A percentile compares a stretch with the other conserved stretches of the same genome.
Conservation (phyloP, 2,113 vertebrate species). For the Notiomystis cincta region DNA sequence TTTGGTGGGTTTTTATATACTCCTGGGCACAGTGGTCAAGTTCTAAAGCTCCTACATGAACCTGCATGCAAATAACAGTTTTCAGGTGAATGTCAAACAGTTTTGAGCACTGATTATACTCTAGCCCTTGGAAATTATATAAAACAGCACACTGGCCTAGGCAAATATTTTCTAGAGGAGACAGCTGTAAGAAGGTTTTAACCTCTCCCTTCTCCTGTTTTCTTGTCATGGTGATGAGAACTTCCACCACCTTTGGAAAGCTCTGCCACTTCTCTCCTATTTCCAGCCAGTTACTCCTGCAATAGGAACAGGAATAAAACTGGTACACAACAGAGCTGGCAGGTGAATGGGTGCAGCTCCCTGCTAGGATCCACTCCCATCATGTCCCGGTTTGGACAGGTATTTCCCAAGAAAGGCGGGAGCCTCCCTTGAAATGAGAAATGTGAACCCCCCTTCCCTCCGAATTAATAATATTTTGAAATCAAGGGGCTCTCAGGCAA, state of each 20-base stretch:
- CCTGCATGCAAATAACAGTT: neutral
- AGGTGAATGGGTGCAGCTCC: neutral
- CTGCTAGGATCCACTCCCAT: neutral
- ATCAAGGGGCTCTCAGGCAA: no score
- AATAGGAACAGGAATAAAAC: neutral
- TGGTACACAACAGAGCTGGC: rapidly evolving
- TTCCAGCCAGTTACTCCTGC: neutral
- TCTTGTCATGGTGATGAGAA: neutral
- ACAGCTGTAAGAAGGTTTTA: neutral
- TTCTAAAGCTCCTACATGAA: neutral
- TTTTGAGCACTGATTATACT: neutral
- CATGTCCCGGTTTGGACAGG: no score
- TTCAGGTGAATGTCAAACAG: neutral
- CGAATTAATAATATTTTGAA: no score
- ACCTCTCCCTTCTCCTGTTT: neutral
- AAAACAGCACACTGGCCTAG: neutral
- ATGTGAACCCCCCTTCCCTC: no score
- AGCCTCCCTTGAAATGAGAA: no score
- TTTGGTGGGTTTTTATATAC: neutral
- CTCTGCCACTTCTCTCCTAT: neutral
- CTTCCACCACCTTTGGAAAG: neutral
- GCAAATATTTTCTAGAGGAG: neutral
- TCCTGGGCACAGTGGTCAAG: neutral
- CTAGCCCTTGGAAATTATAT: neutral
- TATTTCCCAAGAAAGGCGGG: no score